A percentile compares a stretch with the other conserved stretches of the same genome.
phyloP scores from a whole-genome alignment of 2,797 vertebrate genomes.

The Triplophysa bombifrons region DNA sequence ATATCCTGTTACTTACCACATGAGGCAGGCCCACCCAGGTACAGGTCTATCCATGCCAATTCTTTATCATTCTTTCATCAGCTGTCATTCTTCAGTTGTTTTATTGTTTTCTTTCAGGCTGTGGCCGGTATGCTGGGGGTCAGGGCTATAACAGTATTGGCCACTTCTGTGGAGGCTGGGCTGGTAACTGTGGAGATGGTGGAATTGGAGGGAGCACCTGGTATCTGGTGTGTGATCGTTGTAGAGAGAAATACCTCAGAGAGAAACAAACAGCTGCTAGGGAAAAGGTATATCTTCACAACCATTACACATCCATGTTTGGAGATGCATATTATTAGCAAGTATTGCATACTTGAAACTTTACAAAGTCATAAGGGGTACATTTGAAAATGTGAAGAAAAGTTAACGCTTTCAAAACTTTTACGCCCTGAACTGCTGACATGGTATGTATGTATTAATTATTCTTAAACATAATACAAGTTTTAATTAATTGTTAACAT shows the following conservation, averaged over 20 bases:
- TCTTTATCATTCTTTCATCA: background rate
- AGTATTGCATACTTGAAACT: background rate
- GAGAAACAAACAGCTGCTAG: constrained; percentile 97
- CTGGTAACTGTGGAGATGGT: constrained; percentile 97
- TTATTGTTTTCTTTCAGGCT: constrained; percentile 76
- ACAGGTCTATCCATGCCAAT: constrained; percentile 16
- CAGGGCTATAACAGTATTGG: constrained; percentile 99
- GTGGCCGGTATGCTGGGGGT: constrained; percentile 96
- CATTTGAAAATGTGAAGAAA: too few species aligned
- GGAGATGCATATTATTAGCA: background rate
- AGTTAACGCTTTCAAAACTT: too few species aligned
- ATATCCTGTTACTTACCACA: constrained; percentile 98
- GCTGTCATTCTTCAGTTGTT: background rate
- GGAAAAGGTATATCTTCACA: constrained; percentile 84
- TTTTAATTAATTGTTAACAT: too few species aligned
- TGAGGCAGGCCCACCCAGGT: constrained; percentile 99
- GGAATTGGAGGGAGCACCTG: constrained; percentile 98
- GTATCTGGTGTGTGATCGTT: constrained; percentile 98
- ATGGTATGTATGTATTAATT: too few species aligned
- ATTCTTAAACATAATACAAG: too few species aligned
- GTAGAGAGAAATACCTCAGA: constrained; percentile 96
- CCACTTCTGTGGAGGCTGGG: constrained; percentile 98
- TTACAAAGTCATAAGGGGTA: too few species aligned
- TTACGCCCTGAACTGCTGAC: too few species aligned
- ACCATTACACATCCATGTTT: background rate